Evolutionary conservation across 2,113 vertebrate genomes (phyloP).

Genomic region (Elaphurus davidianus): DNA sequence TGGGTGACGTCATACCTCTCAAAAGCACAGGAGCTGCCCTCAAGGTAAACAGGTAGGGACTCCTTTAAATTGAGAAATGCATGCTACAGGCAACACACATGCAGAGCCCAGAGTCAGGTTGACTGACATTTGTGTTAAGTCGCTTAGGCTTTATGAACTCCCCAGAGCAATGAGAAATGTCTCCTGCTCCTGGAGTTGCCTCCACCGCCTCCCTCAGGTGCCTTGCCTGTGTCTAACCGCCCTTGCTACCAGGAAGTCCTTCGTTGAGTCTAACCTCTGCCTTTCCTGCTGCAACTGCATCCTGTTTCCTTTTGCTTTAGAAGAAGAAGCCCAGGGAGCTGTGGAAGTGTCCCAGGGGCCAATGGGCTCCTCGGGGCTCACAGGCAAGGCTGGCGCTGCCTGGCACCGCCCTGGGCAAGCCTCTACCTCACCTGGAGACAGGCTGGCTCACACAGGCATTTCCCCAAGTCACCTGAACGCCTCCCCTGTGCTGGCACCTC

Average conservation of each 20-base stretch:
- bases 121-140: not conserved
- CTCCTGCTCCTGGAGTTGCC: conserved; percentile 32
- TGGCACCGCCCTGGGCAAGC: not conserved
- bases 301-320: not conserved
- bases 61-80: not conserved
- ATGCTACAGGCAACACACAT: rapidly evolving
- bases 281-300: not conserved
- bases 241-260: not conserved
- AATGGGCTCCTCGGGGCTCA: not conserved
- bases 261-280: not conserved
- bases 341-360: not conserved
- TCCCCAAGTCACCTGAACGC: not conserved
- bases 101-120: not conserved
- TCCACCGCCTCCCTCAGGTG: not conserved
- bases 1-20: not conserved
- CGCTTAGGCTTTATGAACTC: not conserved
- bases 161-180: not conserved
- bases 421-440: not conserved
- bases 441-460: not conserved
- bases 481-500: not conserved
- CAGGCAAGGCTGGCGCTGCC: not conserved
- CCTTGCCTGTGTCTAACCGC: not conserved
- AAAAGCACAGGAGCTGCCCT: not conserved
- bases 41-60: not conserved
- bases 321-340: not conserved